Conservation (phyloP, 1,140 invertebrate species). For the Cotesia vestalis region DNA sequence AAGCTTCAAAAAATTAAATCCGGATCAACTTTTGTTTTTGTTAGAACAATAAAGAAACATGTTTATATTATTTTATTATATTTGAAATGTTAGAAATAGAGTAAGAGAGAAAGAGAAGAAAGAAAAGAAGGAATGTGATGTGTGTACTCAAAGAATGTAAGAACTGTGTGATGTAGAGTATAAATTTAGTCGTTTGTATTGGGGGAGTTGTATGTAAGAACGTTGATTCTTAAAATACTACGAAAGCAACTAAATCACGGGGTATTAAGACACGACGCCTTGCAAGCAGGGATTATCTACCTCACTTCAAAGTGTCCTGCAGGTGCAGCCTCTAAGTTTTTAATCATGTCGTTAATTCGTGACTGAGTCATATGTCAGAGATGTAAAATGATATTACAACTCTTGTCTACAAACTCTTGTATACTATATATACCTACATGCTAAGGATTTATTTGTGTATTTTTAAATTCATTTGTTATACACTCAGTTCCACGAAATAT, state of each 20-base stretch:
- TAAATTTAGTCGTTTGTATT: slow-evolving; percentile 35
- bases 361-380: slow-evolving; percentile 58
- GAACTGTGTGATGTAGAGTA: slow-evolving; percentile 8
- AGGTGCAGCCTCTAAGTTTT: slow-evolving; percentile 60
- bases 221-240: slow-evolving; percentile 64
- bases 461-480: no score
- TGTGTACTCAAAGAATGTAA: background rate
- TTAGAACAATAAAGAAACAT: background rate
- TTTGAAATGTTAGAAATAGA: no score
- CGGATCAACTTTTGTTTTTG: slow-evolving; percentile 3
- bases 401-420: background rate
- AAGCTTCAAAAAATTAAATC: no score
- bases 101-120: background rate
- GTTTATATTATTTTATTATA: slow-evolving; percentile 18
- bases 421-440: background rate
- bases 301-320: slow-evolving; percentile 65
- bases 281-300: slow-evolving; percentile 62
- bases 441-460: no score
- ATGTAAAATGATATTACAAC: slow-evolving; percentile 25
- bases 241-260: slow-evolving; percentile 65
- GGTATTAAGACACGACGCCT: slow-evolving; percentile 62
- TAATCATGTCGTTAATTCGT: slow-evolving; percentile 51
- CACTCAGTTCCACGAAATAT: no score
- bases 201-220: slow-evolving; percentile 43
- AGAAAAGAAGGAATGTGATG: background rate